phyloP scores from a whole-genome alignment of 2,797 vertebrate genomes.

The Anguilla anguilla region DNA sequence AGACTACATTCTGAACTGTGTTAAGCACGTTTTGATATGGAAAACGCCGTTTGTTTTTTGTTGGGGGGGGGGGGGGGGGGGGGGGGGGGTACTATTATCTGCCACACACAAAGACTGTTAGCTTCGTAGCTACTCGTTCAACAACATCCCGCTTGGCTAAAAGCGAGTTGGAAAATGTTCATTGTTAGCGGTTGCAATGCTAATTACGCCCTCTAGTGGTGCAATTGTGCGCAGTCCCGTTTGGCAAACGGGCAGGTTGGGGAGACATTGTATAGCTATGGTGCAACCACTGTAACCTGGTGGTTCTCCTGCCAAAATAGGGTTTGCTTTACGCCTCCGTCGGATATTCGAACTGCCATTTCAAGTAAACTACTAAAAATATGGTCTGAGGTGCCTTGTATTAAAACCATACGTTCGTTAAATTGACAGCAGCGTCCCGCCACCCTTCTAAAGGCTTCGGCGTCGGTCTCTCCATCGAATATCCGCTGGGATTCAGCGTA shows the following conservation, averaged over 20 bases:
- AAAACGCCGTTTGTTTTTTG: neutral
- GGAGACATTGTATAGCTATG: neutral
- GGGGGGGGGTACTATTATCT: too few relatives aligned
- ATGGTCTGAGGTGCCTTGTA: neutral
- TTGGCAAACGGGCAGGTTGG: neutral
- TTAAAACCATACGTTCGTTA: neutral
- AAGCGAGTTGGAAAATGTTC: slow-evolving; percentile 25
- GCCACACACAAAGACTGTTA: slow-evolving; percentile 1
- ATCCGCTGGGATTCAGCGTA: neutral
- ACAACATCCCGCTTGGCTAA: neutral
- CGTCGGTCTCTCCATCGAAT: neutral
- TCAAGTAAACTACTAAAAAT: neutral
- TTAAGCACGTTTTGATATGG: neutral
- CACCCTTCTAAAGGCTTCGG: neutral
- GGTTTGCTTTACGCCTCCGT: neutral
- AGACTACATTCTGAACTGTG: neutral
- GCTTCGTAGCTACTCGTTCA: neutral
- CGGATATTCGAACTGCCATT: neutral
- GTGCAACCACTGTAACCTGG: neutral
- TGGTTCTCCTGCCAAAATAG: neutral
- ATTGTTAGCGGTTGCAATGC: slow-evolving; percentile 35
- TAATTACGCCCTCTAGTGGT: slow-evolving; percentile 45
- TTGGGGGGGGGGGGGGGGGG: too few relatives aligned
- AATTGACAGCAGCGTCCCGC: neutral
- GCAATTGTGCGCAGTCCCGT: neutral